Percentiles rank a stretch among this genome's conserved stretches.
phyloP scores from a whole-genome alignment of 1,140 invertebrate genomes.

The Drosophila malerkotliana region DNA sequence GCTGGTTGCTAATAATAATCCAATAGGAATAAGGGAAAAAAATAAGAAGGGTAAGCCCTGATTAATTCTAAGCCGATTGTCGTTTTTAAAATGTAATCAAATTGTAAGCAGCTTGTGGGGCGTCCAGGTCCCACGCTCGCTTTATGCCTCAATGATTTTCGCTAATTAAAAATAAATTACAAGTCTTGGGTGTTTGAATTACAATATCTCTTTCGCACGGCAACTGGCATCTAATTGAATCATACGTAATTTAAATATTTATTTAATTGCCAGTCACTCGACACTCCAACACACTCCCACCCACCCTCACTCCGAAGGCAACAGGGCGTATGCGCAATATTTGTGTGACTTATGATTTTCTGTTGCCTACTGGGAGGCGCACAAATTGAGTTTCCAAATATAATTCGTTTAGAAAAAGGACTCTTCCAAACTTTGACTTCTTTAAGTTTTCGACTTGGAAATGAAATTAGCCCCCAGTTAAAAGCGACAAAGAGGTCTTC shows the following conservation, averaged over 20 bases:
- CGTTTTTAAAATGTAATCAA: constrained; percentile 75
- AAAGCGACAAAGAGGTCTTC: constrained; percentile 2
- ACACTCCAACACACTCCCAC: background rate
- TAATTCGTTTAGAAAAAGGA: constrained; percentile 33
- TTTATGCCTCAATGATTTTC: constrained; percentile 58
- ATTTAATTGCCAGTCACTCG: constrained; percentile 60
- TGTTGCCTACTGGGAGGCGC: constrained; percentile 50
- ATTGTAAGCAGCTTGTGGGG: constrained; percentile 60
- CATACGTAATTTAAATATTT: constrained; percentile 70
- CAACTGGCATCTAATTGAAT: constrained; percentile 49
- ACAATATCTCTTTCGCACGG: constrained; percentile 56
- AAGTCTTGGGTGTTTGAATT: constrained; percentile 42
- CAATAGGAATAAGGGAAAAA: constrained; percentile 18
- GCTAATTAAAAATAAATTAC: constrained; percentile 75
- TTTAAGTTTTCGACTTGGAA: constrained; percentile 46
- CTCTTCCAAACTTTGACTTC: constrained; percentile 39
- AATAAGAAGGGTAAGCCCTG: background rate
- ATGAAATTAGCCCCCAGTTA: constrained; percentile 37
- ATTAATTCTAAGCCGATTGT: constrained; percentile 69
- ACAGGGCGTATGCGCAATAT: constrained; percentile 45
- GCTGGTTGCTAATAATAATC: constrained; percentile 67
- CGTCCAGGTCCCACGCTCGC: constrained; percentile 20
- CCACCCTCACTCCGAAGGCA: background rate
- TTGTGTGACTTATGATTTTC: constrained; percentile 34
- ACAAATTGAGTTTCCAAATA: constrained; percentile 57